Evolutionary conservation across 2,797 vertebrate genomes (phyloP).

Genomic region (Remorina albescens): DNA sequence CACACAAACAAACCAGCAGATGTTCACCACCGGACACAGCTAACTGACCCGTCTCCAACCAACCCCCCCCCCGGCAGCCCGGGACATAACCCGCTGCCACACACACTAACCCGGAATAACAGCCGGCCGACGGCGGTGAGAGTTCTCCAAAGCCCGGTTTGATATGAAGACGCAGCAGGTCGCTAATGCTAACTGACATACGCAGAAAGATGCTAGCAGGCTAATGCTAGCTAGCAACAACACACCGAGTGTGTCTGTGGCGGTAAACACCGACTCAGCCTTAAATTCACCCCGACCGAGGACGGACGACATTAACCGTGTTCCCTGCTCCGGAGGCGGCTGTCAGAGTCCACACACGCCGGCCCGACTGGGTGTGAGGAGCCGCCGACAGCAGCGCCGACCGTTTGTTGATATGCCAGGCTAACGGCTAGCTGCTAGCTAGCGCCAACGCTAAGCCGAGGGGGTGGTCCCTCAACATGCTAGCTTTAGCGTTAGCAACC

Average conservation of each 20-base stretch:
- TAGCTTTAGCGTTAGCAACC: constrained; percentile 62
- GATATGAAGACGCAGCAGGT: neutral
- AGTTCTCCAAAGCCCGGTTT: neutral
- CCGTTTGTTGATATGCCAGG: constrained; percentile 65
- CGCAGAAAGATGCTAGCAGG: constrained; percentile 48
- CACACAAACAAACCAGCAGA: neutral
- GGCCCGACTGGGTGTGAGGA: accelerated
- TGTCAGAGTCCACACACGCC: too few relatives aligned
- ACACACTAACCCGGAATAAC: accelerated
- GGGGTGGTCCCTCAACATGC: constrained; percentile 44
- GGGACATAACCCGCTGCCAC: accelerated
- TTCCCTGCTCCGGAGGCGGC: too few relatives aligned
- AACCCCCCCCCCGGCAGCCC: too few relatives aligned
- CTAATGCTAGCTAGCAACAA: constrained; percentile 63
- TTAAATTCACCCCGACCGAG: neutral
- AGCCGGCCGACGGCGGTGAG: too few relatives aligned
- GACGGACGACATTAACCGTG: too few relatives aligned
- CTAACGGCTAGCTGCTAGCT: constrained; percentile 27
- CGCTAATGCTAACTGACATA: constrained; percentile 54
- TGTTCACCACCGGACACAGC: neutral
- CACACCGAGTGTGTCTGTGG: constrained; percentile 9
- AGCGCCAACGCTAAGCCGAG: constrained; percentile 31
- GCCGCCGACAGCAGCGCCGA: neutral
- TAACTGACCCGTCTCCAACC: neutral
- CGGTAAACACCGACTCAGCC: neutral